Conservation (phyloP, 1,140 invertebrate genomes). For the Trichonephila clavata region DNA sequence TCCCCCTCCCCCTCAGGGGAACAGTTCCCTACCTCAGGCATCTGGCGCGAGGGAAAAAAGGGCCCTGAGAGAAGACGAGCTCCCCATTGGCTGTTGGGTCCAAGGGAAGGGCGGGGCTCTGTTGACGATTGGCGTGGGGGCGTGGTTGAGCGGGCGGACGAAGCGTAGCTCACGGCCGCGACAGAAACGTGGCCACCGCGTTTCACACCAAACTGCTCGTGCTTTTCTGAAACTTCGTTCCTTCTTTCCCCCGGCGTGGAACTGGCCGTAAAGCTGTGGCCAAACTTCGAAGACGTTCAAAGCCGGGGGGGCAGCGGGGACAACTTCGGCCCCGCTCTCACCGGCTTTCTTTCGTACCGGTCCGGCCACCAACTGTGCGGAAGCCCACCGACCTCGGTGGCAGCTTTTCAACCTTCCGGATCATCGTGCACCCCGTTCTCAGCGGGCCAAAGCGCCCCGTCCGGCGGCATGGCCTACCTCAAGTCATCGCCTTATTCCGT, state of each 20-base stretch:
- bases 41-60: constrained; percentile 25
- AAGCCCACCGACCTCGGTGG: constrained; percentile 76
- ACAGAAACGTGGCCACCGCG: constrained; percentile 58
- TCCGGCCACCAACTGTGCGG: constrained; percentile 75
- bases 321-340: constrained; percentile 76
- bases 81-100: constrained; percentile 28
- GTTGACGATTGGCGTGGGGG: constrained; percentile 12
- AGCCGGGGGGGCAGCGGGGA: constrained; percentile 77
- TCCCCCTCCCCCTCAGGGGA: neutral
- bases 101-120: neutral
- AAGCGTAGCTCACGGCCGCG: constrained; percentile 28
- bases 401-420: constrained; percentile 77
- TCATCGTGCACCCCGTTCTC: constrained; percentile 75
- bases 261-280: constrained; percentile 77
- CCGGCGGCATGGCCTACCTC: constrained; percentile 80
- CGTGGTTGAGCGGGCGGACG: constrained; percentile 48
- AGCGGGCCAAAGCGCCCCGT: constrained; percentile 69
- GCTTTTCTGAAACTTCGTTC: neutral
- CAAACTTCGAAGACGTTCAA: constrained; percentile 76
- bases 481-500: constrained; percentile 81
- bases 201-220: constrained; percentile 5
- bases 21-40: constrained; percentile 1
- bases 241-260: constrained; percentile 13
- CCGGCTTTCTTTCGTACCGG: constrained; percentile 76
- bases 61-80: neutral